Base-by-base conservation (phyloP, 1,140 invertebrate species). In the Ladona fulva region DNA sequence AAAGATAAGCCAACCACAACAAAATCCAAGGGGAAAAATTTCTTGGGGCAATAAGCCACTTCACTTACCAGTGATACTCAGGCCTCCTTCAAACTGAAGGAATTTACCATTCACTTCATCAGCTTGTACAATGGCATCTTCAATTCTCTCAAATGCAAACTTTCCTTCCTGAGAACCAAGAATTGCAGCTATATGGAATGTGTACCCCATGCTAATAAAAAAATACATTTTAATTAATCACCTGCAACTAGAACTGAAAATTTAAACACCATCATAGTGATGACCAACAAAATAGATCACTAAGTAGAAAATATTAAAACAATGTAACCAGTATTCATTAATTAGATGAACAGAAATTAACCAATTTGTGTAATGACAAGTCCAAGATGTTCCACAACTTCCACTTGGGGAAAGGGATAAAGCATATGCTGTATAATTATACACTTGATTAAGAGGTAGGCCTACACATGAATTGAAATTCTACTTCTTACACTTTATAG, bases 71-170 rank as follows among this genome's bases (percentile, higher is more conserved):
- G 88, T 89, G 6, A 86, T 89, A 59, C 87, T 90, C 1, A 93
- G 87, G 10, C 97, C 97, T 59, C 96, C 96, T 86, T 98, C 97
- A 86, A 97, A 98, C 86, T 98, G 93, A 59, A 97, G 87, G 80
- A 92, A 91, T 82, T 91, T 91, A 12, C 92, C 92, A 87, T 98
- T 93, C 25, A 97, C 92, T 89, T 98, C 96, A 88, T 99, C 97
- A 42, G 96, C 96, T 84, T 98, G 95, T 16, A 95, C 92, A 80
- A 98, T 87, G 73, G 94, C 91, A 86, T 97, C 95, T 87, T 97
- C 95, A 75, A 97, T 92, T 75, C 93, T 89, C 78, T 94, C 90
- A 78, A 91, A 89, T 44, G 92, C 92, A 86, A 93, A 93, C 81
- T 91, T 90, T 59, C 91, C 89, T 79, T 89, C 89, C 24, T 86